Percentiles rank a stretch among this genome's conserved stretches.
These are phyloP conservation scores for Scrobipalpa atriplicella DNA, from an alignment of 2,888 invertebrate genomes.

Conservation along the genomic window DNA sequence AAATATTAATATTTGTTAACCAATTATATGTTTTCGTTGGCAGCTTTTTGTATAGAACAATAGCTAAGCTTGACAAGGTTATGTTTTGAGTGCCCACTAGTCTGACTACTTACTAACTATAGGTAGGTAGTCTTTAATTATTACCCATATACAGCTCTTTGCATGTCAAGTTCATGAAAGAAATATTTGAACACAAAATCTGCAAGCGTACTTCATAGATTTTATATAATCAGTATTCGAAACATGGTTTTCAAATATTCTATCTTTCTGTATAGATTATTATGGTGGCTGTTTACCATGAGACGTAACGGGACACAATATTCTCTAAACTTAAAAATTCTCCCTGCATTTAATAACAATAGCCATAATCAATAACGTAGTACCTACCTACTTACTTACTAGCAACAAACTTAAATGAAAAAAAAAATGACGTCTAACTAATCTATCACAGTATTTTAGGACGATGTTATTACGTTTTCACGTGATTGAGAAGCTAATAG, in stretches of 20 bases:
- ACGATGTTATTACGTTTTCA: conserved; percentile 29
- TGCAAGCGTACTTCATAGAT: too few relatives aligned
- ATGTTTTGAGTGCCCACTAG: conserved; percentile 29
- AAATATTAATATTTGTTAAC: conserved; percentile 36
- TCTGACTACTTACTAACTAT: background rate
- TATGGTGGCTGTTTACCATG: too few relatives aligned
- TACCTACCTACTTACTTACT: too few relatives aligned
- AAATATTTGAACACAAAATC: background rate
- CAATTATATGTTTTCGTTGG: conserved; percentile 42
- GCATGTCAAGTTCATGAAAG: background rate
- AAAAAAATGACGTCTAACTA: background rate
- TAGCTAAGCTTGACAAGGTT: conserved; percentile 42
- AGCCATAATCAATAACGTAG: too few relatives aligned
- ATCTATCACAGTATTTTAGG: background rate
- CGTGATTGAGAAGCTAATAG: conserved; percentile 44
- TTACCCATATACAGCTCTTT: background rate
- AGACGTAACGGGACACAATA: too few relatives aligned
- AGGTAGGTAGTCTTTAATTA: background rate
- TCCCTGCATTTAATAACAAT: too few relatives aligned
- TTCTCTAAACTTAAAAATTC: too few relatives aligned
- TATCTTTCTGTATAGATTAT: too few relatives aligned
- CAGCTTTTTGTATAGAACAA: conserved; percentile 40
- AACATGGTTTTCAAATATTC: too few relatives aligned
- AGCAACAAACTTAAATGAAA: background rate
- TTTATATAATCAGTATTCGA: too few relatives aligned